phyloP scores from a whole-genome alignment of 2,113 vertebrate species.

The Rhynchomys soricoides region DNA sequence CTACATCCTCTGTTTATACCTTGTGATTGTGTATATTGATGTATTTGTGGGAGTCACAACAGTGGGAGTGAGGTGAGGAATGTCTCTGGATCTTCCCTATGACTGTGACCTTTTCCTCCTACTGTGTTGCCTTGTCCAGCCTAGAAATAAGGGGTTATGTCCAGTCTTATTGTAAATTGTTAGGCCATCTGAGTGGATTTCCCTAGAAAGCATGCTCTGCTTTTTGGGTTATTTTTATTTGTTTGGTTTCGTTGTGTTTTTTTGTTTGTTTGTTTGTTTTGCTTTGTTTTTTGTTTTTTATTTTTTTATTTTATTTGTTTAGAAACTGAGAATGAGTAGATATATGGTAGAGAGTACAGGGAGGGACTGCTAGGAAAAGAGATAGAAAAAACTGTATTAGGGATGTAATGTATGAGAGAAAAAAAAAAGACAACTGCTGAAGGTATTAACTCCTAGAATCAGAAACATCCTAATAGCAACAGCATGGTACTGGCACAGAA shows the following conservation, averaged over 20 bases:
- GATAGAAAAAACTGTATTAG: neutral
- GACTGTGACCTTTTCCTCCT: neutral
- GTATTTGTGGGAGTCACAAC: neutral
- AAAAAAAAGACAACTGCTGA: neutral
- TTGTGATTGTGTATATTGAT: neutral
- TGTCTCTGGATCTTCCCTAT: no score
- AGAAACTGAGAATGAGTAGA: neutral
- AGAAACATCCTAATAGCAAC: neutral
- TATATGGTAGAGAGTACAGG: neutral
- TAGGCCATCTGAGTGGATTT: neutral
- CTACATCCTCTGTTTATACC: neutral
- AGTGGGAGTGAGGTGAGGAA: no score
- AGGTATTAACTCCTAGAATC: neutral
- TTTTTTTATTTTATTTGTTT: no score
- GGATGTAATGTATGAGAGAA: neutral
- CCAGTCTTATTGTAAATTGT: neutral
- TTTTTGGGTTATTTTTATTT: no score
- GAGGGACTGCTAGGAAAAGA: neutral
- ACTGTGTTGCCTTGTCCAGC: neutral
- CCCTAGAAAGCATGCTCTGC: neutral
- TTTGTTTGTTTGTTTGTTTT: no score
- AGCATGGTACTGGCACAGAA: neutral
- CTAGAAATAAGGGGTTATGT: neutral
- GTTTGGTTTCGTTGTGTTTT: no score
- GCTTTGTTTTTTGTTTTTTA: no score